These are phyloP conservation scores for Urocitellus parryii DNA, from an alignment of 2,113 vertebrate species.

Conservation along the genomic window DNA sequence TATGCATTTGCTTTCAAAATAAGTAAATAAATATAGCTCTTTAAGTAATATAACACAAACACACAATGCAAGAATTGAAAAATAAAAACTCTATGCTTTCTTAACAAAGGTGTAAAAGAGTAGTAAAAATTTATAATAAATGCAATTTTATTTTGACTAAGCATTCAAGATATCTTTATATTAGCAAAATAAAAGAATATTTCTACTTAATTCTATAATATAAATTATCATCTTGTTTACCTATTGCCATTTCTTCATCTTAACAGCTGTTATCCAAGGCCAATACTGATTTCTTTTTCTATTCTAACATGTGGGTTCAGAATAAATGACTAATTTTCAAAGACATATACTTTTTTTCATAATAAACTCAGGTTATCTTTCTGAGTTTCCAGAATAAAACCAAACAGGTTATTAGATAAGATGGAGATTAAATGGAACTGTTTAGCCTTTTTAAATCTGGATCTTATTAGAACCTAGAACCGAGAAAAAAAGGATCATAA, in stretches of 20 bases:
- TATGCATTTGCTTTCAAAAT: constrained; percentile 27
- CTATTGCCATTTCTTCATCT: neutral
- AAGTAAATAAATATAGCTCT: neutral
- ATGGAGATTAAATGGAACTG: neutral
- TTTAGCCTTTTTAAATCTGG: neutral
- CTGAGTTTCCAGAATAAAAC: neutral
- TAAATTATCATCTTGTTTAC: neutral
- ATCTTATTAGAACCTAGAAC: neutral
- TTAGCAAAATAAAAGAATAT: neutral
- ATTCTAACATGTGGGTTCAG: neutral
- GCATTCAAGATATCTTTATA: neutral
- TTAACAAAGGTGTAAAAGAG: neutral
- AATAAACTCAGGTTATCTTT: neutral
- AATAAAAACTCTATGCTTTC: neutral
- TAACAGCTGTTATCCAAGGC: neutral
- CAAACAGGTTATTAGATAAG: neutral
- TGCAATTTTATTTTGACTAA: neutral
- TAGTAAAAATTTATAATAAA: neutral
- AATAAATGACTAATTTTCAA: neutral
- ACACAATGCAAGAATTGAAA: neutral
- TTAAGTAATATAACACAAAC: neutral
- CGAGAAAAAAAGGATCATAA: neutral
- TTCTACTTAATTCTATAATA: neutral
- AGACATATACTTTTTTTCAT: neutral
- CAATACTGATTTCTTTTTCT: neutral